Evolutionary conservation across 1,140 invertebrate genomes (phyloP).

Genomic region (Diprion similis): DNA sequence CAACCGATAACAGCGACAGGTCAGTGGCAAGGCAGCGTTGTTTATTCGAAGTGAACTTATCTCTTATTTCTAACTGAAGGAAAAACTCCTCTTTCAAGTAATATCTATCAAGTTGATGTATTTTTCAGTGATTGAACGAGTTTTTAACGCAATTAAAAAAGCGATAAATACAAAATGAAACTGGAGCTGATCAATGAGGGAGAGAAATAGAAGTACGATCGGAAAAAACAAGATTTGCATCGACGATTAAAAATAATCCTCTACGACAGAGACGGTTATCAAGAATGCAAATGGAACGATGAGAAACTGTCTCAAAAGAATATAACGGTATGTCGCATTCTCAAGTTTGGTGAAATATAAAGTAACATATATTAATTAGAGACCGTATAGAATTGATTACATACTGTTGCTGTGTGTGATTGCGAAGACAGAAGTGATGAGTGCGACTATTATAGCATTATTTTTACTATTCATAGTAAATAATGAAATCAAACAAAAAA

Average conservation of each 20-base stretch:
- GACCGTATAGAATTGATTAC: slow-evolving; percentile 10
- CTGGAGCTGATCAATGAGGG: not conserved
- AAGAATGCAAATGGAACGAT: not conserved
- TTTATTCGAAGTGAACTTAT: no score
- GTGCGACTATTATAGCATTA: slow-evolving; percentile 2
- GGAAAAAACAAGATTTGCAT: not conserved
- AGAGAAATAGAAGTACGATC: not conserved
- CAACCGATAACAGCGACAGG: slow-evolving; percentile 70
- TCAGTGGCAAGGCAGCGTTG: slow-evolving; percentile 34
- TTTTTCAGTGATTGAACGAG: not conserved
- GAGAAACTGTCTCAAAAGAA: not conserved
- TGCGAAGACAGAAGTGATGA: not conserved
- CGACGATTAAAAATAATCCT: no score
- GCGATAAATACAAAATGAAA: not conserved
- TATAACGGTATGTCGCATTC: not conserved
- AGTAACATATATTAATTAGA: not conserved
- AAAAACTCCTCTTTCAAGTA: no score
- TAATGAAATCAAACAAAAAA: not conserved
- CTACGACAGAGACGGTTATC: not conserved
- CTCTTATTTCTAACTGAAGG: no score
- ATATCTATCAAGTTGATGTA: no score
- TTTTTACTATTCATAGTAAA: slow-evolving; percentile 8
- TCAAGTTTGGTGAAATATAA: not conserved
- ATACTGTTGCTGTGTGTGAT: not conserved
- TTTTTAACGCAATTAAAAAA: not conserved